Evolutionary conservation across 2,113 vertebrate genomes (phyloP), one percentile per base, ranked within the genome.

Genomic region (Muntiacus muntjak): DNA sequence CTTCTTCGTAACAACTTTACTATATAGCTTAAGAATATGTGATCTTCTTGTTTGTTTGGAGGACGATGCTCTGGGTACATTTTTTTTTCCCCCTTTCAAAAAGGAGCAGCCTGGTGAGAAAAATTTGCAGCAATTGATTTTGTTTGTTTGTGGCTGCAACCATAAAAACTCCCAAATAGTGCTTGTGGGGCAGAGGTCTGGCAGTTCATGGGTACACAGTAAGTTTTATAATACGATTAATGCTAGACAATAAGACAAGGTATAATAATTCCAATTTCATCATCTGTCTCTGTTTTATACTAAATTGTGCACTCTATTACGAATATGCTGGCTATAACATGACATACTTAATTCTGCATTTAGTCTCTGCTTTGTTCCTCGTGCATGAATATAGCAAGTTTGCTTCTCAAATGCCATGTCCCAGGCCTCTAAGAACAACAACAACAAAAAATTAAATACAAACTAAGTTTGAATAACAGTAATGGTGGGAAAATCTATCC

Each of bases 401-500:
- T n/a, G 92, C 91, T 96, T 98, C 97, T 98, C 95, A 97, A 96
- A 97, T 92, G 82, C 95, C 94, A 93, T 67, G 94, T 97, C 71
- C 93, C 98, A 94, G 97, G 86, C 86, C 60, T 91, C 94, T 64
- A 81, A 94, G 82, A 89, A 95, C 85, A 91, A 94, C 64, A 71
- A 97, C 97, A 97, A 76, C 96, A 52, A 86, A 96, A 94, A 81
- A 96, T 98, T 98, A 97, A 98, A 98, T 96, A 96, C 84, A 87
- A 98, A 96, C 94, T 98, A 98, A 97, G 97, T 98, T 98, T 98
- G 98, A 99, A 99, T 97, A 98, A 98, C 98, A 98, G 97, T 98
- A 98, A 98, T 76, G 99, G 99, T 99, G 99, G 99, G 99, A 99
- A 99, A 99, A 99, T 99, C 98, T 96, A 98, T 89, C 97, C 58